phyloP scores from a whole-genome alignment of 1,140 invertebrate species.

The Diorhabda carinulata region DNA sequence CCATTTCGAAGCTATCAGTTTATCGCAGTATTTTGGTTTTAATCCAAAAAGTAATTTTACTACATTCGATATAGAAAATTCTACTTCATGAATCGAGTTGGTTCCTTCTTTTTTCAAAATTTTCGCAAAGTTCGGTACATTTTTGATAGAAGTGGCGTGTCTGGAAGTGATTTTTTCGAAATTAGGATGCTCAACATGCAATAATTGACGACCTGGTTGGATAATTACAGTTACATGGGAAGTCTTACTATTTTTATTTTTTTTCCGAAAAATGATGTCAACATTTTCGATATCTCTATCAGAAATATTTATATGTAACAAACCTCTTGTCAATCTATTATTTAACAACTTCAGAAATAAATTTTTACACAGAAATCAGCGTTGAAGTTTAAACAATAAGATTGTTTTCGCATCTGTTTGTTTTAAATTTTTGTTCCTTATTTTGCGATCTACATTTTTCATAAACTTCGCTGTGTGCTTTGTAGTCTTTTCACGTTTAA shows the following conservation, averaged over 20 bases:
- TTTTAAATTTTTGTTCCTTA: no score
- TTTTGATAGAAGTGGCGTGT: conserved; percentile 81
- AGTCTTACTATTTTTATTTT: conserved; percentile 90
- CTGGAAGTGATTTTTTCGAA: conserved; percentile 88
- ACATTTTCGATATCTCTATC: conserved; percentile 98
- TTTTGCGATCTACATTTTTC: no score
- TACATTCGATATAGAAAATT: conserved; percentile 99
- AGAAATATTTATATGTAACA: conserved; percentile 95
- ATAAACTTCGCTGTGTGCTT: no score
- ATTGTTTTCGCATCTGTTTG: no score
- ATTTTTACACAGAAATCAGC: conserved; percentile 85
- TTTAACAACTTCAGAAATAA: conserved; percentile 95
- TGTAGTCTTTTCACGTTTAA: no score
- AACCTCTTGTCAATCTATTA: conserved; percentile 99
- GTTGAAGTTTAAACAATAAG: no score
- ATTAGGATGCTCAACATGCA: conserved; percentile 97
- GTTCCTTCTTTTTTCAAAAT: conserved; percentile 94
- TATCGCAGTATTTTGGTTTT: conserved; percentile 98
- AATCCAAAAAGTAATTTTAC: conserved; percentile 98
- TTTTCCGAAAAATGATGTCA: conserved; percentile 98
- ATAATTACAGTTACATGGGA: conserved; percentile 96
- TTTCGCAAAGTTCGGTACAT: conserved; percentile 83
- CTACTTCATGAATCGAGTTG: conserved; percentile 94
- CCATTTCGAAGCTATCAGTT: conserved; percentile 92
- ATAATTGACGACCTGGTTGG: conserved; percentile 87